phyloP scores from a whole-genome alignment of 1,140 invertebrate species.

The Zaprionus lachaisei region DNA sequence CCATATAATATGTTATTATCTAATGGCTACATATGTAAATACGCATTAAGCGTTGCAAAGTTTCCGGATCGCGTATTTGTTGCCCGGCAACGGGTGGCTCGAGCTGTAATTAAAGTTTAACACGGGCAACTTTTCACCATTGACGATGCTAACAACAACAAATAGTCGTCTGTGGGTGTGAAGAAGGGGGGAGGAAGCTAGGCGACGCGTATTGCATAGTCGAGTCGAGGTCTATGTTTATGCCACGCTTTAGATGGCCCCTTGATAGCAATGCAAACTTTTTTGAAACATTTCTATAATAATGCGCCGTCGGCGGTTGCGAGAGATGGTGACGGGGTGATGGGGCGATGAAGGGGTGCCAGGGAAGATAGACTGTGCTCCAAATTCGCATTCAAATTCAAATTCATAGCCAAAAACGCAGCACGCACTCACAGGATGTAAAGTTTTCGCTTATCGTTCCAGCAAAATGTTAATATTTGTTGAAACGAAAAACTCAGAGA shows the following conservation, averaged over 20 bases:
- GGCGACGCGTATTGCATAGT: slow-evolving; percentile 2
- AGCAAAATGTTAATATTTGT: slow-evolving; percentile 80
- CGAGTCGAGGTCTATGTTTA: slow-evolving; percentile 57
- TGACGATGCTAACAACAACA: slow-evolving; percentile 19
- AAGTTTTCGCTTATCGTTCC: slow-evolving; percentile 77
- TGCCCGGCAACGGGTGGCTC: slow-evolving; percentile 20
- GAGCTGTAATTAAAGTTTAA: slow-evolving; percentile 79
- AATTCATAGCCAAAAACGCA: slow-evolving; percentile 51
- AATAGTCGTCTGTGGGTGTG: neutral
- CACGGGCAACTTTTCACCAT: slow-evolving; percentile 75
- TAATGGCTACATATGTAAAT: slow-evolving; percentile 81
- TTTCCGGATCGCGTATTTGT: slow-evolving; percentile 41
- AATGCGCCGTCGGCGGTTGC: slow-evolving; percentile 65
- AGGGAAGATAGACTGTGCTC: slow-evolving; percentile 7
- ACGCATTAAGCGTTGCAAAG: slow-evolving; percentile 43
- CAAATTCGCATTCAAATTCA: slow-evolving; percentile 30
- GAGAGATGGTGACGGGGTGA: neutral
- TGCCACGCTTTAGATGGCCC: slow-evolving; percentile 75
- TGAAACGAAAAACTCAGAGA: slow-evolving; percentile 65
- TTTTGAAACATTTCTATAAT: slow-evolving; percentile 80
- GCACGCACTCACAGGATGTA: slow-evolving; percentile 43
- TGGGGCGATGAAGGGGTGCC: neutral
- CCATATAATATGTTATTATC: slow-evolving; percentile 74
- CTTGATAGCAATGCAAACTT: slow-evolving; percentile 75
- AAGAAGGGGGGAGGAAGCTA: neutral